Evolutionary conservation across 2,113 vertebrate species (phyloP).

Genomic region (Larimichthys polyactis): DNA sequence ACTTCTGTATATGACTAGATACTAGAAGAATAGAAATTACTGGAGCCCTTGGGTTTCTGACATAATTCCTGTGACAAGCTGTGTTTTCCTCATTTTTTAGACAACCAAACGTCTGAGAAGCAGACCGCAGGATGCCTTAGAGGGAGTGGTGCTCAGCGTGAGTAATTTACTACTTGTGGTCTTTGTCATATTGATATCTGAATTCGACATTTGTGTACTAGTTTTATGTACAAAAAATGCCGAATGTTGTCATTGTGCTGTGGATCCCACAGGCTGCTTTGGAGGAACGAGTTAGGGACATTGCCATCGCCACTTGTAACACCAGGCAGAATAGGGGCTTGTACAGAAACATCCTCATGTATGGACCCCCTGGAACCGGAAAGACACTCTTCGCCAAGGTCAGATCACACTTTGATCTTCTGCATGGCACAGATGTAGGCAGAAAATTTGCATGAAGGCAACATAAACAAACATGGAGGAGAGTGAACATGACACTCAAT

Average conservation of each 20-base stretch:
- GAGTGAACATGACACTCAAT: no score
- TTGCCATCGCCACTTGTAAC: conserved; percentile 92
- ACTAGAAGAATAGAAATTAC: no score
- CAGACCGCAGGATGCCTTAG: conserved; percentile 90
- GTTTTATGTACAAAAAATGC: conserved; percentile 3
- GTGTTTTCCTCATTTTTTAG: conserved; percentile 67
- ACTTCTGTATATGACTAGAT: neutral
- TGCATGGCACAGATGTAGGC: no score
- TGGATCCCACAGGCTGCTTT: conserved; percentile 83
- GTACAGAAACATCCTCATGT: conserved; percentile 91
- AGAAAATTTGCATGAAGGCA: no score
- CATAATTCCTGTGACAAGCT: neutral
- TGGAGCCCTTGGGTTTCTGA: neutral
- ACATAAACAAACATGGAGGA: no score
- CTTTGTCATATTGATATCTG: neutral
- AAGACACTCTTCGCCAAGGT: conserved; percentile 95
- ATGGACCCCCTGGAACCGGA: conserved; percentile 91
- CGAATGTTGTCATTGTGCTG: neutral
- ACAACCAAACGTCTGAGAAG: conserved; percentile 86
- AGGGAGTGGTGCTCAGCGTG: conserved; percentile 92
- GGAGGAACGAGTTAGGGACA: conserved; percentile 91
- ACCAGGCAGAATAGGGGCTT: conserved; percentile 89
- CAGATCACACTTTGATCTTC: conserved; percentile 85
- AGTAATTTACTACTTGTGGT: conserved; percentile 70
- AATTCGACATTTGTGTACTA: neutral